Evolutionary conservation across 2,888 invertebrate genomes (phyloP).

Genomic region (Sinopyrophorus schimmeli): DNA sequence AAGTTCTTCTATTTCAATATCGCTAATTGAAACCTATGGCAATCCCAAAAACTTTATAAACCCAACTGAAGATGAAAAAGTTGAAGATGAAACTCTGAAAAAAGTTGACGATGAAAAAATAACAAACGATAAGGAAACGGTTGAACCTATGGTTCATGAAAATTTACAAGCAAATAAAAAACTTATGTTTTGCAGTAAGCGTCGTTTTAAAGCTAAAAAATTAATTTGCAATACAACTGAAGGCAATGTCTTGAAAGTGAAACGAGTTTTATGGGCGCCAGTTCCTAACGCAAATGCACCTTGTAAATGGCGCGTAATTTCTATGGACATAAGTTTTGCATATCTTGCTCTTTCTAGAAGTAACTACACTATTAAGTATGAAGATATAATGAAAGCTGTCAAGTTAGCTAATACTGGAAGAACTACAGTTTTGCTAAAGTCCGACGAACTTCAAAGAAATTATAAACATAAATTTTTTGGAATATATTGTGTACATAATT

Average conservation of each 20-base stretch:
- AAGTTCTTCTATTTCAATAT: conserved; percentile 1
- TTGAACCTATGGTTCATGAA: not conserved
- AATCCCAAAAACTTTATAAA: not conserved
- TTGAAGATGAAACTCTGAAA: not conserved
- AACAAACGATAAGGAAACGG: not conserved
- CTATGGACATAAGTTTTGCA: conserved; percentile 59
- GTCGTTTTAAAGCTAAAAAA: conserved; percentile 1
- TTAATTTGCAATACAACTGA: not conserved
- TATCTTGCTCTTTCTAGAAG: conserved; percentile 59
- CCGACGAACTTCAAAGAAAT: conserved; percentile 34
- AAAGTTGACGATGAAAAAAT: not conserved
- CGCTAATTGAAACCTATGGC: conserved; percentile 3
- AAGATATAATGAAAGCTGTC: conserved; percentile 57
- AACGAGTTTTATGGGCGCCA: conserved; percentile 54
- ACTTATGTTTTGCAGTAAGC: conserved; percentile 1
- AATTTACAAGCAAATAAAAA: conserved; percentile 1
- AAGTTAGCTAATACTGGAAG: conserved; percentile 55
- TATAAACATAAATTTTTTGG: conserved; percentile 46
- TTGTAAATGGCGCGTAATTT: conserved; percentile 63
- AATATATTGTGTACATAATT: conserved; percentile 48
- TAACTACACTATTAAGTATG: conserved; percentile 61
- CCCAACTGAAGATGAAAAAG: not conserved
- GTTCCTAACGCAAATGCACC: conserved; percentile 32
- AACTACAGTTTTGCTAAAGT: conserved; percentile 57
- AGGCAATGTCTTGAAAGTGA: conserved; percentile 42